Base-by-base conservation (phyloP, 2,113 vertebrate species). In the Struthio camelus region DNA sequence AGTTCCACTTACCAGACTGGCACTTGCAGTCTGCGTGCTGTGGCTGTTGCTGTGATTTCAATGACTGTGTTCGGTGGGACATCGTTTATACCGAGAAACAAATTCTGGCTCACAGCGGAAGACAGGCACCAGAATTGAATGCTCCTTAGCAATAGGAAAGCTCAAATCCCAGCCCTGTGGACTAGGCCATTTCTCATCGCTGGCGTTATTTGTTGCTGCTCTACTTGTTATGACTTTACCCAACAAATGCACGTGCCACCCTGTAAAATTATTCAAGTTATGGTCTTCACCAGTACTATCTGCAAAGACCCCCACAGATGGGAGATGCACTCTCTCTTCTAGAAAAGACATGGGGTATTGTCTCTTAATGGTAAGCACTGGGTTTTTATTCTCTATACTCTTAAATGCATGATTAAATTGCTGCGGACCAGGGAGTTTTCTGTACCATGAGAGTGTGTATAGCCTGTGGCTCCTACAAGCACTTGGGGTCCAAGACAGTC, bases 71-170 rank as follows among this genome's bases (percentile, higher is more conserved):
- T 76, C n/a, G 56, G 25, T 1, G 1, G 83, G 59, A 28, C 0
- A 1, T 40, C 1, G 0, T 48, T 32, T 27, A 71, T 58, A 6
- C n/a, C 19, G 28, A 38, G 53, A 16, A 13, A 64, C 5, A 28
- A 27, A 10, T 2, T 6, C 13, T 36, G 61, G 16, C 36, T 87
- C 11, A 0, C 1, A 8, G 80, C 42, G 69, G 44, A 0, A 1
- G 34, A 2, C 0, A 0, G 53, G 30, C 1, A 1, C 3, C 2
- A 2, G 59, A 27, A 28, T 34, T 4, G 44, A 48, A 42, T 8
- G 16, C 11, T 65, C 19, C 48, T 14, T 0, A 4, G 51, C 14
- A 15, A 14, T 20, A 2, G 0, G 0, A 9, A 17, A 65, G 75
- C 50, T 89, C 54, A 25, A 2, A 25, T 62, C 48, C 62, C 0